phyloP scores from a whole-genome alignment of 1,140 invertebrate genomes.

The Drosophila sucinea region DNA sequence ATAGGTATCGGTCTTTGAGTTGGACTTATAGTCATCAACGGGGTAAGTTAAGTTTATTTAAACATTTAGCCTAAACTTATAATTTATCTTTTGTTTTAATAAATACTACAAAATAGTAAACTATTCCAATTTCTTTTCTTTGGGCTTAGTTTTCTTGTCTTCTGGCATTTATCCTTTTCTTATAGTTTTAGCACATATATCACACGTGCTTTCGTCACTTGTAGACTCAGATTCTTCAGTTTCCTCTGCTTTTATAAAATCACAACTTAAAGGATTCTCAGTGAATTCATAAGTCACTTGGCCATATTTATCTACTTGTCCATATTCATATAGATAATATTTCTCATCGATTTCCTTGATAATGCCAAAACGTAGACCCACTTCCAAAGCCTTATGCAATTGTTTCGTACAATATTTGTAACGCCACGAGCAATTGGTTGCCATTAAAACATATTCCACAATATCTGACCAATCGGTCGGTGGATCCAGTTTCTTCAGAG shows the following conservation, averaged over 20 bases:
- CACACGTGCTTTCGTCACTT: not conserved
- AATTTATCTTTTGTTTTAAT: not conserved
- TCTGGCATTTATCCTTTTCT: not conserved
- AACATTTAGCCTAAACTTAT: not conserved
- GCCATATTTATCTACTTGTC: conserved; percentile 7
- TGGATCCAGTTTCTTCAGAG: conserved; percentile 35
- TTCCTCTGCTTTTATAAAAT: not conserved
- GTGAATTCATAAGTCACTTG: conserved; percentile 31
- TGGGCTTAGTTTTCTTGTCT: not conserved
- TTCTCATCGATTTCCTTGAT: conserved; percentile 38
- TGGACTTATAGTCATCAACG: conserved; percentile 83
- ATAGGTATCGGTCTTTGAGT: conserved; percentile 86
- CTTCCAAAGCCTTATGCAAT: conserved; percentile 32
- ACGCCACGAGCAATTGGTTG: not conserved
- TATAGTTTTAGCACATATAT: not conserved
- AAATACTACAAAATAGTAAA: not conserved
- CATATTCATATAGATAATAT: conserved; percentile 60
- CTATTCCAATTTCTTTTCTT: not conserved
- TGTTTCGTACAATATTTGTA: conserved; percentile 26
- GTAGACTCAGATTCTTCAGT: not conserved
- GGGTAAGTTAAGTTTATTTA: conserved; percentile 54
- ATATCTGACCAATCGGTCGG: conserved; percentile 34
- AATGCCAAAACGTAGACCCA: conserved; percentile 46
- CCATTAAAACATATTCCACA: conserved; percentile 12
- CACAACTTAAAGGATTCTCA: not conserved